Base-by-base conservation (phyloP, 64 coral and sea anemone species). In the Stichodactyla mertensii region DNA sequence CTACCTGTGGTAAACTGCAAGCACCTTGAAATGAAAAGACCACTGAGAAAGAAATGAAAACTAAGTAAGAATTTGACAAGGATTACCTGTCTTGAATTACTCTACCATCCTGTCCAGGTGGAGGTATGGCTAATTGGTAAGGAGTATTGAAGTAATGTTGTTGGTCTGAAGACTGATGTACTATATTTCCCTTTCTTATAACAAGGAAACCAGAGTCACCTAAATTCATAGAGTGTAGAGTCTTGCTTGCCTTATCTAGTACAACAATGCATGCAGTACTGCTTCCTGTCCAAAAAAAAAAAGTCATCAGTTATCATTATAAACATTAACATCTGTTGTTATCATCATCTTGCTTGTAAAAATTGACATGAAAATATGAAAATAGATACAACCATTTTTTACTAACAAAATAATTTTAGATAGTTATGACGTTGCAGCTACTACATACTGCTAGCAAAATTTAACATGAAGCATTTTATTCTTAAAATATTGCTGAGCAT, bases 131-230 rank as follows among this genome's bases (percentile, higher is more conserved):
- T 26, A 99, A 88, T 55, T 99, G 96, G 81, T 92, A 99, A 27
- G 96, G 96, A 60, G 96, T 95, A 77, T 99, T 99, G 51, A 99
- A 99, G 86, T 99, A 99, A 79, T 99, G 96, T 18, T 99, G 96
- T 58, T 95, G 93, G n/a, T 94, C 89, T 24, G 93, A 92, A 36
- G 96, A 99, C 10, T 92, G 92, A 58, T 99, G 96, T n/a, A 99
- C 93, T 53, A 99, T 85, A 69, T 87, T 87, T 22, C 90, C 92
- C 61, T 92, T 92, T 20, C 96, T 89, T 51, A 99, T 89, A 7
- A 99, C 86, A 51, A 99, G 51, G 88, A 95, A 99, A 53, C 96
- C 96, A 13, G 96, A 99, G 83, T 99, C 96, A n/a, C 96, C 96
- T 23, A 99, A 85, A 77, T 99, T 99, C 54, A 89, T 87, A 27